These are phyloP conservation scores for Eumeta japonica DNA, from an alignment of 1,140 invertebrate species.

Conservation along the genomic window DNA sequence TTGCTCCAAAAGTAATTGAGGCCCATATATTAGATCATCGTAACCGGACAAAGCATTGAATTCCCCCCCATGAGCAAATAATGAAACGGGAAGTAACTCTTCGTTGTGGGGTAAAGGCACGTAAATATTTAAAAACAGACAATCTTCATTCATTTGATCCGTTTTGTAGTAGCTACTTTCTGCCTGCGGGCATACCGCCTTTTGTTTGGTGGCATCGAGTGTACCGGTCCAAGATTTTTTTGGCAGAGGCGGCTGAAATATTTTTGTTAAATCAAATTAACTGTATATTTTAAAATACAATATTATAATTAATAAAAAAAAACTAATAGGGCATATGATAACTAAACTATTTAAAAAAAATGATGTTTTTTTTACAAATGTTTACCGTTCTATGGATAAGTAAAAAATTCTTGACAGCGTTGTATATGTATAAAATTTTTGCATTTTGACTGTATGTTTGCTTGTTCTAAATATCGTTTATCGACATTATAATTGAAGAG, in stretches of 20 bases:
- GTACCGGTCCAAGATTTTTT: conserved; percentile 15
- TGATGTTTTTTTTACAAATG: too few relatives aligned
- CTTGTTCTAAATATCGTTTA: too few relatives aligned
- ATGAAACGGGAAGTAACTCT: conserved; percentile 8
- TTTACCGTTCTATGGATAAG: too few relatives aligned
- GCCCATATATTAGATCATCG: conserved; percentile 13
- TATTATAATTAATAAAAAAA: too few relatives aligned
- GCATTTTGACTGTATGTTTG: too few relatives aligned
- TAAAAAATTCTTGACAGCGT: too few relatives aligned
- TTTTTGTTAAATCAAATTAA: too few relatives aligned
- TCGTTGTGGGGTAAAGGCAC: conserved; percentile 10
- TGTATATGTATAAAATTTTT: too few relatives aligned
- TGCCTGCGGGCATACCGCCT: conserved; percentile 16
- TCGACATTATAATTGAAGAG: too few relatives aligned
- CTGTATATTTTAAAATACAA: too few relatives aligned
- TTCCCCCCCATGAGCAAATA: conserved; percentile 16
- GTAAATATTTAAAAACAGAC: conserved; percentile 17
- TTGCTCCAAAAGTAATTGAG: conserved; percentile 16
- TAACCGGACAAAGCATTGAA: conserved; percentile 11
- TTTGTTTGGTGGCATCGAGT: conserved; percentile 12
- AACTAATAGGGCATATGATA: too few relatives aligned
- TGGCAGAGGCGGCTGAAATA: conserved; percentile 19
- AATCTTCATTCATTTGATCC: conserved; percentile 17
- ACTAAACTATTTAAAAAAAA: too few relatives aligned
- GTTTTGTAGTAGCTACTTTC: conserved; percentile 7